Evolutionary conservation across 2,888 invertebrate species (phyloP), one percentile per base, ranked within the genome.

Genomic region (Erpobdella octoculata): DNA sequence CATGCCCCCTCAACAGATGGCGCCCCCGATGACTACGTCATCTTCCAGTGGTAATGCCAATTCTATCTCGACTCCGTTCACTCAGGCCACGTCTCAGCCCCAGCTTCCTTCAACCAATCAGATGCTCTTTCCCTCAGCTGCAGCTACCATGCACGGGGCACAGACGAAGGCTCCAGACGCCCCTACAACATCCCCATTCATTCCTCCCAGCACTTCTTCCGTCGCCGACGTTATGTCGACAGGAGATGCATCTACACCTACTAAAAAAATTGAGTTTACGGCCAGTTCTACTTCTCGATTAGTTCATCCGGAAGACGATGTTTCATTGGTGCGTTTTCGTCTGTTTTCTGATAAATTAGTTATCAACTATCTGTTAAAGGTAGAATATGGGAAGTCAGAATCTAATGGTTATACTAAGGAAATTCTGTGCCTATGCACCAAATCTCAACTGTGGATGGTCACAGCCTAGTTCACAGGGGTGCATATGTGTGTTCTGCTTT

Each of bases 291-390:
- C 80, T 64, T 80, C 80, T 73, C 81, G 79, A 76, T 77, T 82
- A 75, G 78, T 82, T 74, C 82, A 82, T 71, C 82, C 82, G 33
- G 82, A 82, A 77, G 81, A 81, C 73, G 82, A 82, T 75, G 79
- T 82, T 36, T 81, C 81, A 46, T 71, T 82, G 78, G 82, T 82
- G 76, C 78, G 80, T 18, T 6, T 5, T 48, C 18, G 3, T 21
- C 18, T 46, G 3, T n/a, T 21, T 21, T 4, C 18, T 2, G 53
- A 6, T 53, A n/a, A 8, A 25, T 12, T 12, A 25, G 6, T 6
- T 53, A 1, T 53, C 15, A 53, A 53, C 21, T n/a, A n/a, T n/a
- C n/a, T n/a, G n/a, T n/a, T n/a, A n/a, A n/a, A n/a, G n/a, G n/a
- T n/a, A n/a, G n/a, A n/a, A n/a, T n/a, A n/a, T n/a, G n/a, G n/a